phyloP scores from a whole-genome alignment of 2,113 vertebrate genomes.

The Platysteira castanea region DNA sequence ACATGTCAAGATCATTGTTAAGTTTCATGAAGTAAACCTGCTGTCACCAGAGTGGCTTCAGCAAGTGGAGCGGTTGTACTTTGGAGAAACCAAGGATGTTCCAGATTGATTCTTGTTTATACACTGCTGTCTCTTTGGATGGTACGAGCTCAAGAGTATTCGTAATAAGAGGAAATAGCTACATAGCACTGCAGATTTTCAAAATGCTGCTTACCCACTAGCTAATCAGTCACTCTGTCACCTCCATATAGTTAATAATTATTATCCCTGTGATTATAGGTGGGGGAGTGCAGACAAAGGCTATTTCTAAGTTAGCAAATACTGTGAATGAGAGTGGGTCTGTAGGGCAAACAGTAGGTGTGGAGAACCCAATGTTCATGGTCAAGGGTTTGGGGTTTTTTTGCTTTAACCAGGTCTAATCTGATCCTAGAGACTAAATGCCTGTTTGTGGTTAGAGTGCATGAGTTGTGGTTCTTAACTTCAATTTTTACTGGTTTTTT shows the following conservation, averaged over 20 bases:
- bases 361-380: background rate
- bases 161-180: background rate
- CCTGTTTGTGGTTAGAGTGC: background rate
- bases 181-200: background rate
- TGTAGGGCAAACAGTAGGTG: background rate
- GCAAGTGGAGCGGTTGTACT: background rate
- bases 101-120: background rate
- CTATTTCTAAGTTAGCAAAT: background rate
- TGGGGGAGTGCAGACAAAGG: background rate
- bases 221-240: background rate
- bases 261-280: background rate
- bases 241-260: background rate
- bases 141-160: background rate
- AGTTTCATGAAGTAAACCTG: background rate
- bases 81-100: background rate
- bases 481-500: background rate
- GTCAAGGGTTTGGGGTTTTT: background rate
- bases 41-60: background rate
- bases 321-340: background rate
- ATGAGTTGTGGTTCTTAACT: background rate
- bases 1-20: background rate
- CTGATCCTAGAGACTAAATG: background rate
- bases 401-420: background rate
- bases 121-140: background rate
- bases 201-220: background rate